These are phyloP conservation scores for Lipophrys pholis DNA, from an alignment of 2,113 vertebrate species.

Conservation along the genomic window DNA sequence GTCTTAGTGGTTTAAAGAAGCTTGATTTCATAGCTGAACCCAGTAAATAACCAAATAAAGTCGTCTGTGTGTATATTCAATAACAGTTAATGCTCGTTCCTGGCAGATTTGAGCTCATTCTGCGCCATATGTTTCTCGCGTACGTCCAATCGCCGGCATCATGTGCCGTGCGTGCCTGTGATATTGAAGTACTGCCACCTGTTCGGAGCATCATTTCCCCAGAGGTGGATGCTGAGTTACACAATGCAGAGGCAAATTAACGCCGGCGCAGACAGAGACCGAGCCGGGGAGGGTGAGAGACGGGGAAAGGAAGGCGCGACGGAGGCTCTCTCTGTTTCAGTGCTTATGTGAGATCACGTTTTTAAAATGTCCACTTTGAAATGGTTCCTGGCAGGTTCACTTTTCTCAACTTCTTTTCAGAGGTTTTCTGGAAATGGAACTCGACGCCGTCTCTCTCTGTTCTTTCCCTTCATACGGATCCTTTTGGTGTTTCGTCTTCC, in stretches of 20 bases:
- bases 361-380: too few relatives aligned
- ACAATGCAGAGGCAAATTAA: slow-evolving; percentile 48
- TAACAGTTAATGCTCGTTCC: slow-evolving; percentile 20
- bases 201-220: slow-evolving; percentile 37
- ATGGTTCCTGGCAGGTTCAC: too few relatives aligned
- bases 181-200: slow-evolving; percentile 37
- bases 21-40: background rate
- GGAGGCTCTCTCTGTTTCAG: too few relatives aligned
- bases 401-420: too few relatives aligned
- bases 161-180: background rate
- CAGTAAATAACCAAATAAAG: slow-evolving; percentile 1
- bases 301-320: background rate
- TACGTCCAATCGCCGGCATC: background rate
- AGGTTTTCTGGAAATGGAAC: too few relatives aligned
- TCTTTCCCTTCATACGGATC: too few relatives aligned
- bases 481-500: too few relatives aligned
- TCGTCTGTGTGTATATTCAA: background rate
- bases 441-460: too few relatives aligned
- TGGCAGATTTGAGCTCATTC: background rate
- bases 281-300: slow-evolving; percentile 13
- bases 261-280: slow-evolving; percentile 22
- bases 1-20: too few relatives aligned
- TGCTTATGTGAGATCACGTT: too few relatives aligned
- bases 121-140: slow-evolving; percentile 9
- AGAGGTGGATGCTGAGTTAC: slow-evolving; percentile 34